Conservation (phyloP, 1,140 invertebrate genomes). For the Diplogasteroides magnus region DNA sequence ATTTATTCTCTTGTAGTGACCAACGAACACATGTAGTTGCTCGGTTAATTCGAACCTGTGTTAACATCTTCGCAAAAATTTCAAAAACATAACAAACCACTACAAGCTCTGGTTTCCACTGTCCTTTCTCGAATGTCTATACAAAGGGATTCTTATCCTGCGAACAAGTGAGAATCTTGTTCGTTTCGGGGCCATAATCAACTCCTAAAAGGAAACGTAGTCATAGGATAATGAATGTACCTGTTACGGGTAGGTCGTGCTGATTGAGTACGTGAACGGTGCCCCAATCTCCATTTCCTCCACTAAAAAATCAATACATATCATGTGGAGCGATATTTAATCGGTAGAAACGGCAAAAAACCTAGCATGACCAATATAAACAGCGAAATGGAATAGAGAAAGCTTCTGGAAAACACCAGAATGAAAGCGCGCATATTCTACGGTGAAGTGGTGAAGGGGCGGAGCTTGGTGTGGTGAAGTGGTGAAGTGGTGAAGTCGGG, state of each 20-base stretch:
- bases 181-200: slow-evolving; percentile 95
- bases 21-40: slow-evolving; percentile 98
- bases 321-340: no score
- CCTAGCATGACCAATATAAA: no score
- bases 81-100: slow-evolving; percentile 61
- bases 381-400: no score
- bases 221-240: slow-evolving; percentile 8
- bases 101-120: slow-evolving; percentile 93
- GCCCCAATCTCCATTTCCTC: slow-evolving; percentile 69
- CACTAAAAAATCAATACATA: slow-evolving; percentile 85
- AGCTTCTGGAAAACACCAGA: no score
- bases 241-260: slow-evolving; percentile 91
- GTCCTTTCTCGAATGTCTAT: slow-evolving; percentile 75
- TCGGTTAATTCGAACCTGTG: slow-evolving; percentile 73
- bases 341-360: no score
- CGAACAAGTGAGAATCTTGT: slow-evolving; percentile 96
- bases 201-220: slow-evolving; percentile 64
- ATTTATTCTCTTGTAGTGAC: slow-evolving; percentile 97
- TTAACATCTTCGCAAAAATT: neutral
- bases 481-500: no score
- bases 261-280: slow-evolving; percentile 77
- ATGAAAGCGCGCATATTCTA: no score
- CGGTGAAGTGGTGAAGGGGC: no score
- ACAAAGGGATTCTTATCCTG: slow-evolving; percentile 97
- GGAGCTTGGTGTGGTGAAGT: no score